Evolutionary conservation across 92 coral and sea anemone species (phyloP), one percentile per base, ranked within the genome.

Genomic region (Palythoa grandiflora): DNA sequence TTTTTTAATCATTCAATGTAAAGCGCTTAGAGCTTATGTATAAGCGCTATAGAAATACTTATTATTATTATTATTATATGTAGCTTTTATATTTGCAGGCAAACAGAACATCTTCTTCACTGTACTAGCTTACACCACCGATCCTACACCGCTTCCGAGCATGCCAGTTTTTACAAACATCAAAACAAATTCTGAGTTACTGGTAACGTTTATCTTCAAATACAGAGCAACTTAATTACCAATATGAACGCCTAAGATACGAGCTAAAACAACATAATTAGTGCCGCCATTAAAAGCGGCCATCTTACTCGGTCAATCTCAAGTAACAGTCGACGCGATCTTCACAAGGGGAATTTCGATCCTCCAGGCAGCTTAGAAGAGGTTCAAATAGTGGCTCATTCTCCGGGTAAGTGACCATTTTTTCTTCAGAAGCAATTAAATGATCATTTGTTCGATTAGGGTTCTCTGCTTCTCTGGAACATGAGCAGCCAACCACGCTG

Each of bases 341-440:
- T 40, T 81, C 86, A 20, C 44, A 63, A 28, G 86, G 86, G 2
- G 86, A 52, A 4, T 71, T 66, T 35, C 66, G 48, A 36, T 81
- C 86, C 53, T 81, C 86, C 75, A 81, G 37, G 19, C 85, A 40
- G 55, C 85, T 2, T 14, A 80, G 85, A 53, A 80, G 85, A 6
- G 85, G 85, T 75, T 80, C 85, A 65, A 80, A 80, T 47, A 65
- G 74, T 48, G 85, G 74, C n/a, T 80, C 85, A 5, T 80, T 20
- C 74, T 80, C 86, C 57, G 76, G 75, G 59, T 17, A 66, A 44
- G 86, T 81, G 38, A 81, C 86, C 86, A 81, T 81, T 66, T 53
- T 80, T 16, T 78, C 70, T 11, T 54, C 55, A 14, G 51, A 38
- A 59, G 17, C 65, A 44, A 44, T 78, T 66, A 78, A 57, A 37